Conservation (phyloP, 2,113 vertebrate species). For the Panthera uncia region DNA sequence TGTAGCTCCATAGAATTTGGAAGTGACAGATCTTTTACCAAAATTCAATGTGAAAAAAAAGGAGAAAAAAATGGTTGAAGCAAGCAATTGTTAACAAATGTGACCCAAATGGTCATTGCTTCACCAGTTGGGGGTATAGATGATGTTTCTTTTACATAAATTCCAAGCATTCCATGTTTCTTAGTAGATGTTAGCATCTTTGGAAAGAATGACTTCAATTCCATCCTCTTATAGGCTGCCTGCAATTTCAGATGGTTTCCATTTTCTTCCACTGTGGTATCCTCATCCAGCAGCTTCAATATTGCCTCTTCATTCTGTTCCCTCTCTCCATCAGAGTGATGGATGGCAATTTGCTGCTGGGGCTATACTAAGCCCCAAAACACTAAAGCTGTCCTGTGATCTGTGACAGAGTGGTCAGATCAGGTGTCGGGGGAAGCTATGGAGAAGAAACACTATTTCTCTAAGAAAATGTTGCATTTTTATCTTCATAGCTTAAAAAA, state of each 20-base stretch:
- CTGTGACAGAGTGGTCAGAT: neutral
- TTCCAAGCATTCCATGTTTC: neutral
- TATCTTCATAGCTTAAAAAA: neutral
- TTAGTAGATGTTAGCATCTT: neutral
- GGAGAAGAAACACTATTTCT: neutral
- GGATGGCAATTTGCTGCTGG: neutral
- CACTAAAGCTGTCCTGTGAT: neutral
- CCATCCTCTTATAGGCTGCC: neutral
- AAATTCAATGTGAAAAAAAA: neutral
- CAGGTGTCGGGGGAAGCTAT: accelerated
- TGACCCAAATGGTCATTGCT: neutral
- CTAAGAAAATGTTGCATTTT: neutral
- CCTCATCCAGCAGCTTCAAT: neutral
- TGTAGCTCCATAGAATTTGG: neutral
- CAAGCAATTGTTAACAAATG: neutral
- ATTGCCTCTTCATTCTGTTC: neutral
- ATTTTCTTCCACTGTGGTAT: neutral
- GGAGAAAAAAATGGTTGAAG: neutral
- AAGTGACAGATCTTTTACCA: neutral
- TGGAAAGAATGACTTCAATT: neutral
- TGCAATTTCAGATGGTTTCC: neutral
- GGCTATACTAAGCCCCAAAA: neutral
- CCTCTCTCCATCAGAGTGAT: neutral
- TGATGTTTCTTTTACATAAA: neutral
- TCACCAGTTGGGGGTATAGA: neutral